Conservation (phyloP, 2,888 invertebrate species). For the Ligdia adustata region DNA sequence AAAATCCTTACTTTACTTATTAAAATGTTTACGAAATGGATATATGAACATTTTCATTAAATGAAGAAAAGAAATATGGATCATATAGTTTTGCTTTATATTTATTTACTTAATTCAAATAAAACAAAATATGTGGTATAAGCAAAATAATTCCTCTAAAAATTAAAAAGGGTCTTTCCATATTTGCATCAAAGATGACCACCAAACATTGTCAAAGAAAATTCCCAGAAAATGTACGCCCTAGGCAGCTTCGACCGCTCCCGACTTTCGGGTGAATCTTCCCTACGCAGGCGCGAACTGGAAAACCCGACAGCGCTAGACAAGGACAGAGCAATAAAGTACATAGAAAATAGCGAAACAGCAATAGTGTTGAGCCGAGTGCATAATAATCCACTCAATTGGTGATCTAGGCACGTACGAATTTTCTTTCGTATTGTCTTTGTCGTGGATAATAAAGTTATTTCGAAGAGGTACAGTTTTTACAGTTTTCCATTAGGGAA, state of each 20-base stretch:
- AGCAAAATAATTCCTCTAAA: too few relatives aligned
- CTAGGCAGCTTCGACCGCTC: slow-evolving; percentile 71
- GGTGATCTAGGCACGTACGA: slow-evolving; percentile 66
- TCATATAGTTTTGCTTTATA: too few relatives aligned
- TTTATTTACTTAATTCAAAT: too few relatives aligned
- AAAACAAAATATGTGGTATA: too few relatives aligned
- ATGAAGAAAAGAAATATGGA: too few relatives aligned
- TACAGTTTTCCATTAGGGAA: slow-evolving; percentile 14
- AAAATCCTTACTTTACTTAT: too few relatives aligned
- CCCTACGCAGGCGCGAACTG: slow-evolving; percentile 71
- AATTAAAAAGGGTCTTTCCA: too few relatives aligned
- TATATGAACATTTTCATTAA: too few relatives aligned
- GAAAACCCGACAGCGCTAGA: slow-evolving; percentile 51
- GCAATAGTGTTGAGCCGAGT: slow-evolving; percentile 50
- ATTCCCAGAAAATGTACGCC: slow-evolving; percentile 42
- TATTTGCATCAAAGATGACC: too few relatives aligned
- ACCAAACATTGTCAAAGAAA: too few relatives aligned
- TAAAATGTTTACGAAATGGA: too few relatives aligned
- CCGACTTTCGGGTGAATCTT: slow-evolving; percentile 68
- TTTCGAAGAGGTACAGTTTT: slow-evolving; percentile 14
- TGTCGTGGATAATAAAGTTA: slow-evolving; percentile 27
- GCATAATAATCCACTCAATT: slow-evolving; percentile 65
- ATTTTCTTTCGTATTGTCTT: slow-evolving; percentile 40
- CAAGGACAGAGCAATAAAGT: slow-evolving; percentile 45
- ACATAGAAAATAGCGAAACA: slow-evolving; percentile 50